phyloP scores from a whole-genome alignment of 2,888 invertebrate species.

The Lysandra bellargus region DNA sequence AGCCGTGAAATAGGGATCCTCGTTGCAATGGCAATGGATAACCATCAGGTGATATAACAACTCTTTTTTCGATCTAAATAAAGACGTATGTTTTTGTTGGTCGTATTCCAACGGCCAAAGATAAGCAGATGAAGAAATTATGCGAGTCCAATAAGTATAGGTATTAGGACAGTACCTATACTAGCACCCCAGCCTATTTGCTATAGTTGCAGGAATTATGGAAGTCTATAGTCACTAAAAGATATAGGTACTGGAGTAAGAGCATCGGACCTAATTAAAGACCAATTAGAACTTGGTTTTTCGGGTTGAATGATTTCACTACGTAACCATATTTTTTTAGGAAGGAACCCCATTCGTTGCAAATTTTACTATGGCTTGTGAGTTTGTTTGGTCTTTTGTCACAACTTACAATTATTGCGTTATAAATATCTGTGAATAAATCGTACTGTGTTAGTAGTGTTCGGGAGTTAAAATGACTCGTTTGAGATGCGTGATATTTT shows the following conservation, averaged over 20 bases:
- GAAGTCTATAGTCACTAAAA: too few relatives aligned
- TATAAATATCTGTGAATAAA: background rate
- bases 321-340: background rate
- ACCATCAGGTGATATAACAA: background rate
- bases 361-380: background rate
- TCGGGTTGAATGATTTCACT: too few relatives aligned
- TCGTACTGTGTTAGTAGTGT: background rate
- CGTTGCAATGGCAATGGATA: background rate
- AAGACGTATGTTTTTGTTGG: background rate
- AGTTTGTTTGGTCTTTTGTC: background rate
- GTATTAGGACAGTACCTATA: too few relatives aligned
- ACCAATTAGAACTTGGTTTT: too few relatives aligned
- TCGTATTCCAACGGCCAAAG: too few relatives aligned
- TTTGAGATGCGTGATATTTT: slow-evolving; percentile 1
- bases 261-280: too few relatives aligned
- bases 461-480: slow-evolving; percentile 4
- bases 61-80: background rate
- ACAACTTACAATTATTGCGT: background rate
- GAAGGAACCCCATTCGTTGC: background rate
- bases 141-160: too few relatives aligned
- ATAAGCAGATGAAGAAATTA: too few relatives aligned
- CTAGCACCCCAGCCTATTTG: too few relatives aligned
- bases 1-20: slow-evolving; percentile 24
- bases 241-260: too few relatives aligned
- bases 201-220: too few relatives aligned